A percentile compares a stretch with the other conserved stretches of the same genome.
These are phyloP conservation scores for Malacoraja senta DNA, from an alignment of 2,797 vertebrate genomes.

Conservation along the genomic window DNA sequence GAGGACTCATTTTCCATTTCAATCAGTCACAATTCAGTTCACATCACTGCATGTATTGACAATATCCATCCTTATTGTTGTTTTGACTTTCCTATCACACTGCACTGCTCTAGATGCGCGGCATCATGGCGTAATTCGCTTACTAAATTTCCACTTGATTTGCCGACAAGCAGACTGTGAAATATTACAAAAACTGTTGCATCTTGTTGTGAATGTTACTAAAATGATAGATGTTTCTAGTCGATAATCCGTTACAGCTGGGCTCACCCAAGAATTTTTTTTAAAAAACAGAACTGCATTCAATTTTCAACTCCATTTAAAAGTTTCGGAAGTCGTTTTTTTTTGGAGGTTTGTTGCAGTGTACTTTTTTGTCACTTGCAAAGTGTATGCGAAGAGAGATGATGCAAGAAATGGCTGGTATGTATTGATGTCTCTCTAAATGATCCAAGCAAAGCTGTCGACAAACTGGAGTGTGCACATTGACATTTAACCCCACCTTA, in stretches of 20 bases:
- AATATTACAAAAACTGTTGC: constrained; percentile 19
- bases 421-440: not conserved
- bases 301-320: constrained; percentile 17
- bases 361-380: not conserved
- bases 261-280: constrained; percentile 14
- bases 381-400: not conserved
- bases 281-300: not conserved
- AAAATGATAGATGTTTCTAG: constrained; percentile 28
- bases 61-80: constrained; percentile 32
- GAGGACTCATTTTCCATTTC: constrained; percentile 15
- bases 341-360: not conserved
- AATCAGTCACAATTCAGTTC: constrained; percentile 34
- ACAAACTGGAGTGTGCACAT: no score
- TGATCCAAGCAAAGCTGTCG: no score
- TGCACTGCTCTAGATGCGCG: constrained; percentile 26
- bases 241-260: constrained; percentile 31
- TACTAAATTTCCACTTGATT: constrained; percentile 35
- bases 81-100: constrained; percentile 31
- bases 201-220: constrained; percentile 3
- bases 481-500: no score
- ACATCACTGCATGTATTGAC: constrained; percentile 34
- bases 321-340: not conserved
- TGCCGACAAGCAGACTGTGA: constrained; percentile 22
- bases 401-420: not conserved
- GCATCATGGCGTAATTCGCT: constrained; percentile 11